Percentiles rank a stretch among this genome's conserved stretches.
phyloP scores from a whole-genome alignment of 1,140 invertebrate species.

The Aphaenogaster ashmeadi region DNA sequence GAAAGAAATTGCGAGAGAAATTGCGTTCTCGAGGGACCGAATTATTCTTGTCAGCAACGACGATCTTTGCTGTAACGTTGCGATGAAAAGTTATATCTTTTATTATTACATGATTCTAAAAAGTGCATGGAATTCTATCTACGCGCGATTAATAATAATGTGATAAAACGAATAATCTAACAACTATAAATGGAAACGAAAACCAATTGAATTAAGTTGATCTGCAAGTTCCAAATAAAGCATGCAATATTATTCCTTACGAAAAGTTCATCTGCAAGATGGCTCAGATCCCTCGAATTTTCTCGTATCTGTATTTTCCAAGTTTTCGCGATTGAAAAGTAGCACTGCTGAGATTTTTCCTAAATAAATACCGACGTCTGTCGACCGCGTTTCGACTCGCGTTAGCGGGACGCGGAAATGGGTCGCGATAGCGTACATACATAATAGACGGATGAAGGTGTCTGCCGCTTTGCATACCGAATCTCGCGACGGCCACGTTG shows the following conservation, averaged over 20 bases:
- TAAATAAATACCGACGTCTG: conserved; percentile 9
- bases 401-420: conserved; percentile 21
- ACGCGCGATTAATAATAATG: background rate
- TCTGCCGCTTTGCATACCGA: conserved; percentile 62
- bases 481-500: conserved; percentile 47
- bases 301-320: background rate
- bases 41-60: conserved; percentile 28
- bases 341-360: conserved; percentile 17
- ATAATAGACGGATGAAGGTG: conserved; percentile 37
- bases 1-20: conserved; percentile 36
- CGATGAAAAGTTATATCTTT: background rate
- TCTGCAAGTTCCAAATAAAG: background rate
- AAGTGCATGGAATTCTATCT: background rate
- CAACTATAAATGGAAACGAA: background rate
- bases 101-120: background rate
- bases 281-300: background rate
- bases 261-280: background rate
- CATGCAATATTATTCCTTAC: background rate
- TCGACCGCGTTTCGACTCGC: background rate
- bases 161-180: background rate
- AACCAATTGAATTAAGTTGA: background rate
- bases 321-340: background rate
- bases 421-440: conserved; percentile 45
- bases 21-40: conserved; percentile 35
- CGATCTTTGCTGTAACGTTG: background rate